These are phyloP conservation scores for Alosa alosa DNA, from an alignment of 2,113 vertebrate species.

Conservation along the genomic window DNA sequence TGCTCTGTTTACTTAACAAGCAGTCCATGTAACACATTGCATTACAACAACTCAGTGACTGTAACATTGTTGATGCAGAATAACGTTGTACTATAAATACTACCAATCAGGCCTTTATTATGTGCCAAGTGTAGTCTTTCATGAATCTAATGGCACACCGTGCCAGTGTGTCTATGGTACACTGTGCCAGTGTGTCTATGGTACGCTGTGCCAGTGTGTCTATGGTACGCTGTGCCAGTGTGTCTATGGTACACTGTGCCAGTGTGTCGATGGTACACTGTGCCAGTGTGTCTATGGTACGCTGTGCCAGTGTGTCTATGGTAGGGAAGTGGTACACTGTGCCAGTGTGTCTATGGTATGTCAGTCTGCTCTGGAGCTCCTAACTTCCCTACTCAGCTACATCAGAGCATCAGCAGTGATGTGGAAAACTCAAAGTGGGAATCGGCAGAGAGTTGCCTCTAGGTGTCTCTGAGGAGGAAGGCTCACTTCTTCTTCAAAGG, in stretches of 20 bases:
- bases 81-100: neutral
- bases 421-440: neutral
- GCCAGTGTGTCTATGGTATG: too few species aligned
- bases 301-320: neutral
- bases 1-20: neutral
- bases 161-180: neutral
- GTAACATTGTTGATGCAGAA: neutral
- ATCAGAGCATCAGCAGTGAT: neutral
- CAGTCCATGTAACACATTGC: neutral
- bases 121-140: neutral
- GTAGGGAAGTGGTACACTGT: too few species aligned
- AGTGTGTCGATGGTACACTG: neutral
- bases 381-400: neutral
- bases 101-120: neutral
- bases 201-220: neutral
- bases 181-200: neutral
- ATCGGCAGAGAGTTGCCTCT: neutral
- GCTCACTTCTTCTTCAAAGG: constrained; percentile 37
- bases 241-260: too few species aligned
- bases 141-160: neutral
- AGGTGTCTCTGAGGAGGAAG: constrained; percentile 3
- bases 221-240: too few species aligned
- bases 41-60: neutral
- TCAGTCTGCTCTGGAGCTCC: neutral
- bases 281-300: neutral